Evolutionary conservation across 2,888 invertebrate species (phyloP).

Genomic region (Lysandra bellargus): DNA sequence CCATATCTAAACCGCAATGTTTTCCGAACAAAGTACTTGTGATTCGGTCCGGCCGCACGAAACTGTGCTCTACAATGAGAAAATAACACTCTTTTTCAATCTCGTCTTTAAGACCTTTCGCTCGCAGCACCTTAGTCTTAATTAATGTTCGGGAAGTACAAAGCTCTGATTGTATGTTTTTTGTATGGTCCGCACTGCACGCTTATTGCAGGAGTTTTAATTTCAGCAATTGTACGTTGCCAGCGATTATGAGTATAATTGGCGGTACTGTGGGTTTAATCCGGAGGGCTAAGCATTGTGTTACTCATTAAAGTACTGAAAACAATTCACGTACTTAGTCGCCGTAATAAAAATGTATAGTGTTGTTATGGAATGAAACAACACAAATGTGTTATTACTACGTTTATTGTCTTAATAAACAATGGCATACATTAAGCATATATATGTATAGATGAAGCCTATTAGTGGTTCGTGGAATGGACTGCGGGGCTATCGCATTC

Average conservation of each 20-base stretch:
- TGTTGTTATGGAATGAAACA: too few species aligned
- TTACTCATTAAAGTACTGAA: constrained; percentile 35
- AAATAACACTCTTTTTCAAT: constrained; percentile 48
- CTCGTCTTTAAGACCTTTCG: constrained; percentile 50
- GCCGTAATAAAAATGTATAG: constrained; percentile 11
- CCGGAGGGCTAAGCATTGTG: constrained; percentile 56
- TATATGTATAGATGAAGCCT: too few species aligned
- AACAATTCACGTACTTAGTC: neutral
- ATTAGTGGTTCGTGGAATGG: too few species aligned
- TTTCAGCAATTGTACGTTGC: constrained; percentile 71
- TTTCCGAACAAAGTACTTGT: constrained; percentile 54
- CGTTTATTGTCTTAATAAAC: too few species aligned
- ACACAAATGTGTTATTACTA: too few species aligned
- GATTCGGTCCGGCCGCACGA: constrained; percentile 38
- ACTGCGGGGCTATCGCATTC: too few species aligned
- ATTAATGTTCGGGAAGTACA: constrained; percentile 73
- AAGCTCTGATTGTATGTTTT: constrained; percentile 70
- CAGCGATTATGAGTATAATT: constrained; percentile 68
- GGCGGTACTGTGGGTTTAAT: constrained; percentile 62
- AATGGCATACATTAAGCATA: too few species aligned
- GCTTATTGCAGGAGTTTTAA: constrained; percentile 66
- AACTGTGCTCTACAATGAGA: constrained; percentile 44
- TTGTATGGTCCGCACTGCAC: constrained; percentile 55
- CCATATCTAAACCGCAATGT: constrained; percentile 55
- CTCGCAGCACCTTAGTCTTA: constrained; percentile 61